A percentile compares a stretch with the other conserved stretches of the same genome.
These are phyloP conservation scores for Gadus macrocephalus DNA, from an alignment of 2,113 vertebrate species.

Conservation along the genomic window DNA sequence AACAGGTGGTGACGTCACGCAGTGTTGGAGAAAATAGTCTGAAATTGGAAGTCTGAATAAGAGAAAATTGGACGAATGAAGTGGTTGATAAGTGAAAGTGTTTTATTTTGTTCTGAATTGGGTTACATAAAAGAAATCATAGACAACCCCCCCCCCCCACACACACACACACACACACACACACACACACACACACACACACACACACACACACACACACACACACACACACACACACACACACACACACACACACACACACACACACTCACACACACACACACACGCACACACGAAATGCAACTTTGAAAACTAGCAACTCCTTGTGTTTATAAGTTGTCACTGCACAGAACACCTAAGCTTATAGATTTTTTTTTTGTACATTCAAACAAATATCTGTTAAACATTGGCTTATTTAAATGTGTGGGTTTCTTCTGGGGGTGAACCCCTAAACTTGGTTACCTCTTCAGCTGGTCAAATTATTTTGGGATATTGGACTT, in stretches of 20 bases:
- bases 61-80: neutral
- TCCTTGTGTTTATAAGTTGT: too few species aligned
- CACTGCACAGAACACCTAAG: neutral
- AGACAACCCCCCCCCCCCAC: neutral
- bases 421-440: too few species aligned
- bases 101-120: too few species aligned
- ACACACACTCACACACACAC: neutral
- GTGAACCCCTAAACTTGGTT: too few species aligned
- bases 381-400: neutral
- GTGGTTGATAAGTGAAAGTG: neutral
- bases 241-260: constrained; percentile 2
- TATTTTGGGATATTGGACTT: too few species aligned
- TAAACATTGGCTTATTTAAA: too few species aligned
- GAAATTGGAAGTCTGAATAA: neutral
- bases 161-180: neutral
- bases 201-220: constrained; percentile 4
- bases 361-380: neutral
- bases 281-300: neutral
- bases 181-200: constrained; percentile 1
- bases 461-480: too few species aligned
- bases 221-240: constrained; percentile 4
- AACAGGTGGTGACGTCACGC: constrained; percentile 58
- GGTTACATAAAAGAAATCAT: neutral
- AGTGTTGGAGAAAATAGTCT: neutral
- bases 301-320: neutral